phyloP scores from a whole-genome alignment of 35 echinoderm and acorn worm species.

The Heliocidaris tuberculata region DNA sequence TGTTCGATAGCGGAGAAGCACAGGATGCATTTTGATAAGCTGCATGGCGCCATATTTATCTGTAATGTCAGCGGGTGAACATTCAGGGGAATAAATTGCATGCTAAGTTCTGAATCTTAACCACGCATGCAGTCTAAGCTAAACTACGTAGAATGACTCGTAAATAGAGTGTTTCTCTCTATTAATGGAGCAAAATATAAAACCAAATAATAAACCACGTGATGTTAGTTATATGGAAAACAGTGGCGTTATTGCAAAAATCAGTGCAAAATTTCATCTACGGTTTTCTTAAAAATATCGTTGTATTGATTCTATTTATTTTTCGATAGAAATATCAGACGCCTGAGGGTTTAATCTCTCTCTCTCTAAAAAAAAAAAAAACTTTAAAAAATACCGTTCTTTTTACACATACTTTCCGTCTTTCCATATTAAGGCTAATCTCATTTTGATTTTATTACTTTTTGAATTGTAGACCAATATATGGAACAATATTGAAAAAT shows the following conservation, averaged over 20 bases:
- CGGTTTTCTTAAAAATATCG: no score
- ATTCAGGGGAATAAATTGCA: neutral
- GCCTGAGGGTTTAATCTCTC: no score
- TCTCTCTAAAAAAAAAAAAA: no score
- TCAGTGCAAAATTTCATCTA: no score
- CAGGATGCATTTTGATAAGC: neutral
- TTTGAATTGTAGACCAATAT: no score
- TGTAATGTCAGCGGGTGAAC: neutral
- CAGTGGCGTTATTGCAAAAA: neutral
- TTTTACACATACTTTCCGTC: no score
- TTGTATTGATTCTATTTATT: no score
- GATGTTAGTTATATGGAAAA: neutral
- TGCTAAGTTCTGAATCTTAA: neutral
- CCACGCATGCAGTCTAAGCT: neutral
- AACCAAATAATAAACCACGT: neutral
- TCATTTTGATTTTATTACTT: no score
- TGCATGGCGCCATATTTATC: neutral
- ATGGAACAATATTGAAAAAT: no score
- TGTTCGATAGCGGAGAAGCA: neutral
- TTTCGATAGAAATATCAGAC: no score
- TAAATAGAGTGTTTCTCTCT: neutral
- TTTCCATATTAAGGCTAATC: no score
- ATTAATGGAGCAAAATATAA: neutral
- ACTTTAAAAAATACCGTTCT: no score
- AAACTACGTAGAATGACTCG: neutral